Evolutionary conservation across 2,113 vertebrate species (phyloP), one percentile per base, ranked within the genome.

Genomic region (Gavialis gangeticus): DNA sequence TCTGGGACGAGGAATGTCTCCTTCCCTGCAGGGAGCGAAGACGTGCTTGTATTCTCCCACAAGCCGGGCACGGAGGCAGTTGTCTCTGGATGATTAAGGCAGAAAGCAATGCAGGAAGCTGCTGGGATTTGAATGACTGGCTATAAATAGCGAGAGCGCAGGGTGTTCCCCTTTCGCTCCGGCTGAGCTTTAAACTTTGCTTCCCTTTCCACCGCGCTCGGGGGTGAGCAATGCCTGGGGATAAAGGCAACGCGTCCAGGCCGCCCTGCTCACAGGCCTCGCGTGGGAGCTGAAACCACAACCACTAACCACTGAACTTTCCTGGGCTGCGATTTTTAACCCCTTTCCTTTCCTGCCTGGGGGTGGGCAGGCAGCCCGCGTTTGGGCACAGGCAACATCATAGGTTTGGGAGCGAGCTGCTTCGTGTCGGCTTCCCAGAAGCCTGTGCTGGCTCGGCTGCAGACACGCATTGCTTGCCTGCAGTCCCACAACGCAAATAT

Each of bases 111-210:
- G 93, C 76, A 89, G 94, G 82, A 90, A 91, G 66, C 2, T 27
- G 62, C 59, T 71, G 84, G 64, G 81, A 75, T 69, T 66, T 60
- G 73, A 84, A 82, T 54, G 92, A 83, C 58, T 67, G 18, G 30
- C 63, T 62, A 69, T 88, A 75, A 92, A 76, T 0, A 57, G 78
- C 88, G 79, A 91, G 85, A 1, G 1, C 80, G 66, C 79, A 58
- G 16, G 0, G 0, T 0, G 1, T 85, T 85, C 83, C 79, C 79
- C 67, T 87, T 77, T 88, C 93, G n/a, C 78, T 11, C 5, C 0
- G 13, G 82, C 27, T 63, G 5, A 10, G 27, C 22, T 63, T 63
- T 27, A 63, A 63, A 63, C 62, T 63, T 63, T 63, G 12, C 62
- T 63, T 25, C 46, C 60, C 60, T 63, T 10, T 25, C 27, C 22